These are phyloP conservation scores for Xylophagus ater DNA, from an alignment of 2,888 invertebrate genomes.

Conservation along the genomic window DNA sequence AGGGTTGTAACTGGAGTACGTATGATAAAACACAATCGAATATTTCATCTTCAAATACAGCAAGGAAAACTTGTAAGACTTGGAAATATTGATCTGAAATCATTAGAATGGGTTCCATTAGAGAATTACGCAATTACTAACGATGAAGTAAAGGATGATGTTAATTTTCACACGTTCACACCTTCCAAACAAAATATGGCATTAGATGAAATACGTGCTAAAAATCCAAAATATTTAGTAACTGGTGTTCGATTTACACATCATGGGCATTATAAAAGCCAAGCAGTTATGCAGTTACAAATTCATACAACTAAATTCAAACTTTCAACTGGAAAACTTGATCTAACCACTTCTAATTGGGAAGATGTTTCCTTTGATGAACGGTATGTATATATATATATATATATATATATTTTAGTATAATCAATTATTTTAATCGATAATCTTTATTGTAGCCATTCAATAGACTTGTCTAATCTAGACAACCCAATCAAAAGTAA, in stretches of 20 bases:
- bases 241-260: no score
- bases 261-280: no score
- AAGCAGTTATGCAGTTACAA: no score
- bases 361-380: no score
- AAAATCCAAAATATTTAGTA: no score
- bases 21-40: slow-evolving; percentile 54
- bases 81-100: slow-evolving; percentile 46
- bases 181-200: slow-evolving; percentile 62
- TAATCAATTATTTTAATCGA: no score
- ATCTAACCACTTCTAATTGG: no score
- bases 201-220: slow-evolving; percentile 57
- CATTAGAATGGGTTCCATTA: slow-evolving; percentile 51
- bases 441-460: no score
- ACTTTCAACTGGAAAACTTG: no score
- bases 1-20: slow-evolving; percentile 64
- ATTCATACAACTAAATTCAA: no score
- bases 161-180: slow-evolving; percentile 58
- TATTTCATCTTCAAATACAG: slow-evolving; percentile 64
- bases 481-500: slow-evolving; percentile 50
- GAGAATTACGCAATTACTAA: slow-evolving; percentile 44
- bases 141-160: slow-evolving; percentile 44
- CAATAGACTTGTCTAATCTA: slow-evolving; percentile 44
- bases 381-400: no score
- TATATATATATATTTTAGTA: no score
- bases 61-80: slow-evolving; percentile 51